Percentiles rank a stretch among this genome's conserved stretches.
Conservation (phyloP, 2,888 invertebrate genomes). For the Steinernema hermaphroditum region DNA sequence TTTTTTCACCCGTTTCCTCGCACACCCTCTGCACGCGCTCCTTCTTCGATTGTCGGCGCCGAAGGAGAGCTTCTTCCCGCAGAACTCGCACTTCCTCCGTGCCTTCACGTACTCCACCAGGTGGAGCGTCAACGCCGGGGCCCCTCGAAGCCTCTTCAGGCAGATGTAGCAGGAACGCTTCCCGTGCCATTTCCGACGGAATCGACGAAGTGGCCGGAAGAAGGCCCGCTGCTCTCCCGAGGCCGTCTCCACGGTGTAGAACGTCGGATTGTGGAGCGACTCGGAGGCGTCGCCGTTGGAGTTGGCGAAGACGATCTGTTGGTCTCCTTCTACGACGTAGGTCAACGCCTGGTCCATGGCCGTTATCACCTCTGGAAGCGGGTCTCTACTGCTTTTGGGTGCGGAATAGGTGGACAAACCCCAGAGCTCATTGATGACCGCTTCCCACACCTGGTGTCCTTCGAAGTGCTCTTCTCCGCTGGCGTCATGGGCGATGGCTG, state of each 20-base stretch:
- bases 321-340: neutral
- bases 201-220: neutral
- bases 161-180: constrained; percentile 4
- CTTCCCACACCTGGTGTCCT: constrained; percentile 6
- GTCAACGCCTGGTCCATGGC: constrained; percentile 2
- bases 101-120: neutral
- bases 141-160: neutral
- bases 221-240: neutral
- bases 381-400: neutral
- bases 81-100: neutral
- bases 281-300: neutral
- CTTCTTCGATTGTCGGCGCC: neutral
- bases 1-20: constrained; percentile 2
- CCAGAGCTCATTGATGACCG: neutral
- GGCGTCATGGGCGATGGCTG: neutral
- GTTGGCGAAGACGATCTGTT: constrained; percentile 6
- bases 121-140: neutral
- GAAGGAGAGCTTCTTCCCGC: neutral
- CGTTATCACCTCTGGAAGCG: neutral
- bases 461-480: constrained; percentile 1
- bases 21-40: neutral
- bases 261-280: neutral
- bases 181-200: neutral
- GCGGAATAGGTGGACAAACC: neutral
- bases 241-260: neutral